Evolutionary conservation across 2,888 invertebrate species (phyloP).

Genomic region (Harpagoxenus sublaevis): DNA sequence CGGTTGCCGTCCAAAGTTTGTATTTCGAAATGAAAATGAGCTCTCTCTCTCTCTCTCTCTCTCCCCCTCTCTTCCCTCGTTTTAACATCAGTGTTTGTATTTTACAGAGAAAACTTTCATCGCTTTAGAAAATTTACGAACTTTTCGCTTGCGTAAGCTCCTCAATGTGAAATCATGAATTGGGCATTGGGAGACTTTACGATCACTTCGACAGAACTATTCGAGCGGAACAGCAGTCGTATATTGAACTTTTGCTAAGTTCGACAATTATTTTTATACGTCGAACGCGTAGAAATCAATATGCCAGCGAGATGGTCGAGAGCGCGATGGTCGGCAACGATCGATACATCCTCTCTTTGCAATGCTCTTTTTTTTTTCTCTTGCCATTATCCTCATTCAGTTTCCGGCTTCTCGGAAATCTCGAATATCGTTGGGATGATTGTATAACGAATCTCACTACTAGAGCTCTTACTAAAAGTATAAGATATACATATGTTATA

Average conservation of each 20-base stretch:
- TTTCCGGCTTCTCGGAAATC: constrained; percentile 17
- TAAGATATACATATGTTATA: not conserved
- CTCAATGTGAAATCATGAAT: constrained; percentile 51
- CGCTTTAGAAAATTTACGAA: constrained; percentile 41
- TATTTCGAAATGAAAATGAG: constrained; percentile 18
- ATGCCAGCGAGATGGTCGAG: constrained; percentile 11
- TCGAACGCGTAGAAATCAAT: constrained; percentile 38
- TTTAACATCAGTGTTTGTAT: constrained; percentile 44
- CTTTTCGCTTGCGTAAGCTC: constrained; percentile 45
- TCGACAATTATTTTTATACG: constrained; percentile 54
- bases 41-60: constrained; percentile 4
- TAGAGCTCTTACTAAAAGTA: constrained; percentile 7
- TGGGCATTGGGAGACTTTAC: constrained; percentile 44
- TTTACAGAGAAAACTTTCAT: constrained; percentile 44
- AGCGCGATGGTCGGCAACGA: constrained; percentile 7
- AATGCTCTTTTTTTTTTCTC: constrained; percentile 21
- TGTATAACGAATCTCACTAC: constrained; percentile 10
- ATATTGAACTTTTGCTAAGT: constrained; percentile 48
- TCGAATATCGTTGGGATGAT: constrained; percentile 10
- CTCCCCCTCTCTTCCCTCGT: not conserved
- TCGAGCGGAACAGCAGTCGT: constrained; percentile 48
- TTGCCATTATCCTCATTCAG: constrained; percentile 21
- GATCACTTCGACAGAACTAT: constrained; percentile 44
- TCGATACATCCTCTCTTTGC: constrained; percentile 38
- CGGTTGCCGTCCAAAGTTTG: constrained; percentile 30